phyloP scores from a whole-genome alignment of 92 coral and sea anemone genomes.

The Chrysogorgia sp. region DNA sequence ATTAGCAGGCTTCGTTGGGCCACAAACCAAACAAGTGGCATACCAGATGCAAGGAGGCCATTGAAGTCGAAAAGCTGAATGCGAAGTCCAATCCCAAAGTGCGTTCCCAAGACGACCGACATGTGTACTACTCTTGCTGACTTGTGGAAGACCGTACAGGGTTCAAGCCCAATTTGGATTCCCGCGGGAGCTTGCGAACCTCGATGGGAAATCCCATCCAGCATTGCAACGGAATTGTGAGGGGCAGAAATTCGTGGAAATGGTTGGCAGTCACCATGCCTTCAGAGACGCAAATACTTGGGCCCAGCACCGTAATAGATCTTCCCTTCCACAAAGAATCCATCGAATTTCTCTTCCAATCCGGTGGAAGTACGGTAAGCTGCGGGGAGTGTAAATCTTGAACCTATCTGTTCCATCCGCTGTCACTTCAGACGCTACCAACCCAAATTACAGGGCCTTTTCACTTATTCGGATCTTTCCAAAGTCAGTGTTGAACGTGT shows the following conservation, averaged over 20 bases:
- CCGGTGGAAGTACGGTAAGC: constrained; percentile 81
- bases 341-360: constrained; percentile 85
- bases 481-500: constrained; percentile 95
- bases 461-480: constrained; percentile 69
- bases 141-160: constrained; percentile 73
- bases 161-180: constrained; percentile 86
- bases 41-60: constrained; percentile 85
- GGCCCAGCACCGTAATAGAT: constrained; percentile 92
- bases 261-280: constrained; percentile 60
- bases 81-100: constrained; percentile 97
- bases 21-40: constrained; percentile 87
- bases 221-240: constrained; percentile 80
- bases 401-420: constrained; percentile 94
- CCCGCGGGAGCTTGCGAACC: constrained; percentile 88
- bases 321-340: constrained; percentile 77
- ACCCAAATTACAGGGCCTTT: constrained; percentile 75
- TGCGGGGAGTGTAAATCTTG: constrained; percentile 74
- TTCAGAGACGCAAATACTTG: constrained; percentile 68
- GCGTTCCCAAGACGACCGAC: constrained; percentile 66
- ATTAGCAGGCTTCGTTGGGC: constrained; percentile 83
- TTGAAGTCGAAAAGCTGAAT: constrained; percentile 88
- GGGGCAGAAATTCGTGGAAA: constrained; percentile 70
- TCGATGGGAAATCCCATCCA: constrained; percentile 83
- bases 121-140: constrained; percentile 67
- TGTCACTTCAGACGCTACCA: constrained; percentile 82